Base-by-base conservation (phyloP, 92 coral and sea anemone species). In the Phenganax stokvisi region DNA sequence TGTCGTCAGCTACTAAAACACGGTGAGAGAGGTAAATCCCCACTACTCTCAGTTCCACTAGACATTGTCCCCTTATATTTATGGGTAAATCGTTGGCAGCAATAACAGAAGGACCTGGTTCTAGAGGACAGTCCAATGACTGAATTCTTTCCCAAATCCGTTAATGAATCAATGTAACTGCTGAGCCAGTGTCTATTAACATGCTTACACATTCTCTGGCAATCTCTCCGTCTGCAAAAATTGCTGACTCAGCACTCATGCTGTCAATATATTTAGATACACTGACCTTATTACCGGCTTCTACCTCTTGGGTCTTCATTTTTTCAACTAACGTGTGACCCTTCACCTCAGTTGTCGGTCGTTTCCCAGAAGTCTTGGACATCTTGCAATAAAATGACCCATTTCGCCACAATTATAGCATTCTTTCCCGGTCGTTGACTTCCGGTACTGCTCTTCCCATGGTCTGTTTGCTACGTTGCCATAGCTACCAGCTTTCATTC, bases 161-260 rank as follows among this genome's bases (percentile, higher is more conserved):
- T 69, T 28, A 65, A 65, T 86, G 84, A 3, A 86, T 75, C 10
- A 86, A 77, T 0, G 83, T 82, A 20, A 82, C 84, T 20, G 84
- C 87, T 11, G 90, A 76, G 11, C 89, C 87, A 29, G 85, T 83
- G 44, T 81, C 86, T 8, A 86, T 37, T 65, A 85, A 75, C 85
- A 85, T 80, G 47, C 80, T 69, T 0, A 80, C 58, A 6, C 61
- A 25, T 57, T 25, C 57, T 57, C 81, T 83, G 53, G 65, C 85
- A 11, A 86, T 81, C 65, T 54, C 77, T 52, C 88, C 83, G n/a
- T 72, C 51, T 51, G 84, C 81, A 56, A 72, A 81, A 52, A 81
- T 81, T 54, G 89, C 83, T 10, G 73, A 44, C 77, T 80, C 80
- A 72, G 80, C 37, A 20, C 74, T 76, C 56, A 87, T 81, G 74